Base-by-base conservation (phyloP, 2,888 invertebrate genomes). In the Polyploca ridens region DNA sequence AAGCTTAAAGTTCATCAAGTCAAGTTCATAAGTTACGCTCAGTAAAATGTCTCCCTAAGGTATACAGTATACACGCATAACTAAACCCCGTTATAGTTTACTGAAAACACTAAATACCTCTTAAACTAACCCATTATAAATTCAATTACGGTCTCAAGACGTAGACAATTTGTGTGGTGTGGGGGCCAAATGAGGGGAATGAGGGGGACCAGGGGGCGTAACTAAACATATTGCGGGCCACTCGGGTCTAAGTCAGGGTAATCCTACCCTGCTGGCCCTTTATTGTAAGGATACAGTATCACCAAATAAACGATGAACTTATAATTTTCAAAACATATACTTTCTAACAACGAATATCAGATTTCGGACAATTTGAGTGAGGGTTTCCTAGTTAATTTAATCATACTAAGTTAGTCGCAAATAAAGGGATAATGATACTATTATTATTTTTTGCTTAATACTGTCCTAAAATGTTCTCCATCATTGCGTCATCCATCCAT, bases 61-160 rank as follows among this genome's bases (percentile, higher is more conserved):
- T 38, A 38, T 46, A 44, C 7, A 5, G 10, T 10, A 10, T 38
- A 46, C 46, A 46, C n/a, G 46, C n/a, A n/a, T 64, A 63, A 64
- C 63, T 59, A 64, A 77, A 68, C 63, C 65, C 69, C 66, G 69
- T 70, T 70, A 75, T 75, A 74, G 72, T 72, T 71, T 69, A 68
- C 75, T 54, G 81, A 84, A 85, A 85, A 88, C 84, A 84, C 88
- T 90, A 89, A 90, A 91, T 88, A 90, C 89, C 85, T 81, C 84
- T 83, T 89, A 86, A 90, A 91, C 90, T 90, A 88, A 89, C 87
- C 90, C 84, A 91, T 93, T 93, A 93, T 92, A 92, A 91, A 92
- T 93, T 92, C 91, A 91, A 93, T 92, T 91, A 93, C 86, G 85
- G 78, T 78, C 86, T 87, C 84, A 89, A 89, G 90, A 88, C 85